Conservation (phyloP, 2,797 vertebrate species). For the Enoplosus armatus region DNA sequence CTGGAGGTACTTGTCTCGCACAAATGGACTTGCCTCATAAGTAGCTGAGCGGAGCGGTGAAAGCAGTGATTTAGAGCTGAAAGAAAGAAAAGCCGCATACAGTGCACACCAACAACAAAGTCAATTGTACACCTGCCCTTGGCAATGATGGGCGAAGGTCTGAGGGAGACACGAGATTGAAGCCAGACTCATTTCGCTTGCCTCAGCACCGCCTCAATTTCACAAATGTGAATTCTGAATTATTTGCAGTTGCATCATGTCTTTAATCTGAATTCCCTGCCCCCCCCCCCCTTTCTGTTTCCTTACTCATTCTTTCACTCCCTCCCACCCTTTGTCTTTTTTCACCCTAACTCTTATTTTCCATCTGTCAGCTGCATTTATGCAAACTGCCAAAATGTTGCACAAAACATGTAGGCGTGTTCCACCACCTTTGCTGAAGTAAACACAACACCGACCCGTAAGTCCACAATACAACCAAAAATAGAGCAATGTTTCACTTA, state of each 20-base stretch:
- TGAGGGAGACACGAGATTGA: slow-evolving; percentile 54
- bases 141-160: slow-evolving; percentile 64
- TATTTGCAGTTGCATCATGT: slow-evolving; percentile 12
- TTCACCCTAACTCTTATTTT: neutral
- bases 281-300: neutral
- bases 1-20: slow-evolving; percentile 63
- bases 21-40: slow-evolving; percentile 68
- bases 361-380: too few species aligned
- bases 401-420: too few species aligned
- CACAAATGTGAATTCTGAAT: slow-evolving; percentile 37
- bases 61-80: slow-evolving; percentile 71
- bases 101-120: slow-evolving; percentile 55
- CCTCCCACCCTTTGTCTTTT: neutral
- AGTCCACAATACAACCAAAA: too few species aligned
- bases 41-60: slow-evolving; percentile 53
- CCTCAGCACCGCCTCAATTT: slow-evolving; percentile 14
- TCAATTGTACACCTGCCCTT: slow-evolving; percentile 67
- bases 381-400: too few species aligned
- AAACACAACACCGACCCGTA: too few species aligned
- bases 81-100: slow-evolving; percentile 41
- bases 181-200: slow-evolving; percentile 41
- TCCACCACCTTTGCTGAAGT: too few species aligned
- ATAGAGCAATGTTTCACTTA: too few species aligned
- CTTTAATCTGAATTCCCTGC: slow-evolving; percentile 35
- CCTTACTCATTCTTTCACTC: neutral